Base-by-base conservation (phyloP, 1,140 invertebrate species). In the Zaprionus camerounensis region DNA sequence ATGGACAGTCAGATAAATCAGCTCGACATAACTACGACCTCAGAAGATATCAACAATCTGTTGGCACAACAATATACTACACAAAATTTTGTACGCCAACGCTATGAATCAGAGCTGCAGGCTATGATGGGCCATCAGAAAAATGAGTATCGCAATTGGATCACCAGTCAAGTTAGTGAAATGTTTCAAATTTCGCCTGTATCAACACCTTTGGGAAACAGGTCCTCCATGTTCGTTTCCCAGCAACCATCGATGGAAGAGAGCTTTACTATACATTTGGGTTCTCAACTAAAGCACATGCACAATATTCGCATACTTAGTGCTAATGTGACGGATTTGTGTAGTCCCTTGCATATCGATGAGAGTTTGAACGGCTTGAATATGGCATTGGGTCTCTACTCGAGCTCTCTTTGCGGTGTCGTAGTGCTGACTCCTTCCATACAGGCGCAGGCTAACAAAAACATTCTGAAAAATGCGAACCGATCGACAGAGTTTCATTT, bases 281-380 rank as follows among this genome's bases (percentile, higher is more conserved):
- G 98, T 69, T 98, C 98, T 3, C 99, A 99, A 94, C 95, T 99
- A 93, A 99, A 99, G 94, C 98, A 99, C 91, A 99, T 98, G 94
- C 98, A 99, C 93, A 99, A 99, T 93, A 96, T 99, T 77, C 94
- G 98, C 59, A 96, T 99, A 64, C 93, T 99, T 7, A 96, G 97
- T 74, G 96, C 96, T 12, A 96, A 98, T 93, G 95, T 97, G 31
- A 94, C 99, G 76, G 97, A 99, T 87, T 95, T 99, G 72, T 98
- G 98, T 92, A 94, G 95, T 72, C 92, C 92, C 0, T 41, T 93
- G 76, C 94, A 94, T 69, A 94, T 93, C 44, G 94, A 95, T 78
- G 94, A 94, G 92, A 81, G 91, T 36, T 64, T 93, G 5, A 92
- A 90, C 77, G 92, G 92, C 5, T 94, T 99, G 17, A 98, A 99